Evolutionary conservation across 2,888 invertebrate genomes (phyloP).

Genomic region (Mesorhabditis belari): DNA sequence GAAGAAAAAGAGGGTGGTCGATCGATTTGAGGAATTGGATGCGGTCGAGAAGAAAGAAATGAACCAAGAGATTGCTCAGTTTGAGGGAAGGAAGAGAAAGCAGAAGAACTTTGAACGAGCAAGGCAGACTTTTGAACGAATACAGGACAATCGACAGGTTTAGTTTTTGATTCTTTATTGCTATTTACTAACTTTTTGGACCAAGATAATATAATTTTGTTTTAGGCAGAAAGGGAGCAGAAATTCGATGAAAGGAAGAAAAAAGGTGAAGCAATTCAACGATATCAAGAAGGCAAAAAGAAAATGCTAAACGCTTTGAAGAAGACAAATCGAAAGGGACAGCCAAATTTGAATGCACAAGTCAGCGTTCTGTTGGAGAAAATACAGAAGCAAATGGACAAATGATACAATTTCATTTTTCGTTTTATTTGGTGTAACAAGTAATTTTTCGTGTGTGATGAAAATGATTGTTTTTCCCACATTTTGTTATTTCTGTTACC

Average conservation of each 20-base stretch:
- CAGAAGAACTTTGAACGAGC: neutral
- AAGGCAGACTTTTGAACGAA: neutral
- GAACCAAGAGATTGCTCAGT: neutral
- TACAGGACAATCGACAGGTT: neutral
- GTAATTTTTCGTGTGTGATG: neutral
- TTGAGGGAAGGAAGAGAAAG: neutral
- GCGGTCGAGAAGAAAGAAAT: neutral
- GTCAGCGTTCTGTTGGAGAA: conserved; percentile 37
- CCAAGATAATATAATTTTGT: too few relatives aligned
- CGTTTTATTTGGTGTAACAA: neutral
- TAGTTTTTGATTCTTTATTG: too few relatives aligned
- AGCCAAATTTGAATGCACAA: conserved; percentile 43
- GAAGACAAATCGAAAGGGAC: conserved; percentile 38
- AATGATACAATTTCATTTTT: neutral
- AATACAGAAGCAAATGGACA: conserved; percentile 24
- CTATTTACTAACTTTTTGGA: too few relatives aligned
- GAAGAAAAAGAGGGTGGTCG: neutral
- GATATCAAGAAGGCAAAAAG: conserved; percentile 21
- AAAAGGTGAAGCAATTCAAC: conserved; percentile 16
- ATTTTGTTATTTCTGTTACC: neutral
- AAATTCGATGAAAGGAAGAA: neutral
- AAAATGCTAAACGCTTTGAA: conserved; percentile 40
- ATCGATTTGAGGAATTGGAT: neutral
- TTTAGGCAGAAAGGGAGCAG: neutral
- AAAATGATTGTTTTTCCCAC: neutral